phyloP scores from a whole-genome alignment of 2,888 invertebrate species.

The Brenthis hecate region DNA sequence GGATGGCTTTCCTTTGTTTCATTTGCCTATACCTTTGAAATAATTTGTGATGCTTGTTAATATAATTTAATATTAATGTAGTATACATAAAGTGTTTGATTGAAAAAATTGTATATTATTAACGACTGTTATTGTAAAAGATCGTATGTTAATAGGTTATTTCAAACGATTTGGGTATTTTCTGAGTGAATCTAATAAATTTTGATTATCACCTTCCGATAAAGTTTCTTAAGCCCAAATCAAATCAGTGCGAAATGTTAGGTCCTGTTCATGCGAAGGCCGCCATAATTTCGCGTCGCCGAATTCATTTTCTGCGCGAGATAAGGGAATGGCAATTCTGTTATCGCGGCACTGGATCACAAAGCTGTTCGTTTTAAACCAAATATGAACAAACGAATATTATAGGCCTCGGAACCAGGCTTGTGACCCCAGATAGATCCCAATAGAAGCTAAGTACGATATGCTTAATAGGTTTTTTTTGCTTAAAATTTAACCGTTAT shows the following conservation, averaged over 20 bases:
- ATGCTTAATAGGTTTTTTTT: neutral
- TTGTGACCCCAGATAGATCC: conserved; percentile 61
- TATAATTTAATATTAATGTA: no score
- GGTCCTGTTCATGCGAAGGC: conserved; percentile 43
- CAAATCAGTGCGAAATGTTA: conserved; percentile 40
- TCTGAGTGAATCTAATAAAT: conserved; percentile 38
- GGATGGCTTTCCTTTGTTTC: no score
- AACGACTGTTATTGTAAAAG: neutral
- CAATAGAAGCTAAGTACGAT: conserved; percentile 40
- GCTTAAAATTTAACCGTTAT: neutral
- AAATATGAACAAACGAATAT: conserved; percentile 64
- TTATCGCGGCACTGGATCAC: conserved; percentile 60
- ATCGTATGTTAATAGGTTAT: neutral
- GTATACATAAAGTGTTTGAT: no score
- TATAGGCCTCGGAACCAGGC: conserved; percentile 55
- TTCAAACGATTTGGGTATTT: neutral
- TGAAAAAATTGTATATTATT: no score
- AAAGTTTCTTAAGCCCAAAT: conserved; percentile 31
- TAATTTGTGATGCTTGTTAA: no score
- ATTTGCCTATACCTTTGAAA: no score
- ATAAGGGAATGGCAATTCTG: conserved; percentile 64
- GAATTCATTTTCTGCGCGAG: conserved; percentile 55
- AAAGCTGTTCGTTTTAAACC: conserved; percentile 66
- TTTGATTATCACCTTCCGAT: conserved; percentile 12
- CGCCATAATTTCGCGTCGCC: conserved; percentile 45